Percentiles rank a stretch among this genome's conserved stretches.
These are phyloP conservation scores for Aurelia aurita complex sp. Pacific DNA, from an alignment of 30 jellyfish, hydroid and myxozoan genomes.

Conservation along the genomic window DNA sequence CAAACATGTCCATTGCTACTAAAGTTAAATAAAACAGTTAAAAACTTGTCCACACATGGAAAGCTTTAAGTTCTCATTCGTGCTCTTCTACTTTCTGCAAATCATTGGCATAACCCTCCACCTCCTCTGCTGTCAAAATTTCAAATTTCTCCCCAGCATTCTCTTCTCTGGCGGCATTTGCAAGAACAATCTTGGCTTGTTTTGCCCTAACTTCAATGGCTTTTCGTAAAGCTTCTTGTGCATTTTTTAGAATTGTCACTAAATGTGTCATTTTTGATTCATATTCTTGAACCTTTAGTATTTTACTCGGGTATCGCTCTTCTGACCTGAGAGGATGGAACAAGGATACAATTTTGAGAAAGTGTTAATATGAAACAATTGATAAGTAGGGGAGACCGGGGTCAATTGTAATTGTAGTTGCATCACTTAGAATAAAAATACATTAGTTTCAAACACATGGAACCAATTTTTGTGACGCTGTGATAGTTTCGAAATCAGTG, in stretches of 20 bases:
- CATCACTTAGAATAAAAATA: too few species aligned
- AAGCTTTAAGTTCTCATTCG: background rate
- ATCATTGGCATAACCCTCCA: background rate
- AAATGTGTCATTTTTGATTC: background rate
- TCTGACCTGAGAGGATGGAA: background rate
- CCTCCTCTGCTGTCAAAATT: constrained; percentile 5
- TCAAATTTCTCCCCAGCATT: background rate
- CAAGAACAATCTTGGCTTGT: background rate
- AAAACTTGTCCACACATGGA: background rate
- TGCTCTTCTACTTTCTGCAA: background rate
- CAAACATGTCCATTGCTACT: too few species aligned
- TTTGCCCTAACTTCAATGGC: constrained; percentile 8
- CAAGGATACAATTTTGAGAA: background rate
- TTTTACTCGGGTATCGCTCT: background rate
- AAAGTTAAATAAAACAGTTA: background rate
- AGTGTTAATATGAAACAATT: background rate
- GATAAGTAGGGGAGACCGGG: background rate
- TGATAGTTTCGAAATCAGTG: too few species aligned
- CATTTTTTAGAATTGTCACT: background rate
- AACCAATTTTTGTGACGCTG: too few species aligned
- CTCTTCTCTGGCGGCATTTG: background rate
- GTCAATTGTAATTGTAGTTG: too few species aligned
- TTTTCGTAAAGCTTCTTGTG: background rate
- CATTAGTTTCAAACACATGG: too few species aligned
- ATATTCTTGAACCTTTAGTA: background rate